These are phyloP conservation scores for Brachymystax lenok DNA, from an alignment of 2,797 vertebrate species.

Conservation along the genomic window DNA sequence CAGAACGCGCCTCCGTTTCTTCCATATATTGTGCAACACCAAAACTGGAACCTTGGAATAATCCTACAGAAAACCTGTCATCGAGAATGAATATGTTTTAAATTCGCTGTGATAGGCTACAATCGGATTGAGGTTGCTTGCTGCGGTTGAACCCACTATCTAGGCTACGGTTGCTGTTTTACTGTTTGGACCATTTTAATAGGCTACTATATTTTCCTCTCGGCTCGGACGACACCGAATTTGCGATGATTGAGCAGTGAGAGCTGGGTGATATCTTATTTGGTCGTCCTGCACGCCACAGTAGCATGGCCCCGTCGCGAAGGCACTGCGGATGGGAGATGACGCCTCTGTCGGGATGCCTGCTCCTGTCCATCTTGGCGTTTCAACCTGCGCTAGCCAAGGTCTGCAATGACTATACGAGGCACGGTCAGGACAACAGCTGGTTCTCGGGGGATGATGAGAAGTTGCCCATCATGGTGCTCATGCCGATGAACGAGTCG, in stretches of 20 bases:
- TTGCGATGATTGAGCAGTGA: constrained; percentile 73
- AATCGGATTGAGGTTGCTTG: constrained; percentile 7
- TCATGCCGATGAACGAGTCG: constrained; percentile 86
- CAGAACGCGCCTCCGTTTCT: constrained; percentile 15
- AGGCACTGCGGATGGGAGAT: constrained; percentile 76
- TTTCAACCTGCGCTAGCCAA: constrained; percentile 70
- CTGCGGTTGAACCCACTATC: no score
- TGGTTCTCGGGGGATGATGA: constrained; percentile 77
- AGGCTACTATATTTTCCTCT: constrained; percentile 34
- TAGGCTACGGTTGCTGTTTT: constrained; percentile 56
- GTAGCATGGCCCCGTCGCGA: constrained; percentile 80
- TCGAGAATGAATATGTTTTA: constrained; percentile 40
- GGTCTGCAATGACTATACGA: constrained; percentile 82
- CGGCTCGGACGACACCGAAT: constrained; percentile 57
- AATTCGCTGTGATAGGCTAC: constrained; percentile 26
- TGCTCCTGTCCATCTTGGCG: constrained; percentile 72
- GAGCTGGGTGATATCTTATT: constrained; percentile 65
- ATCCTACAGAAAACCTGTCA: constrained; percentile 40
- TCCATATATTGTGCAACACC: constrained; percentile 17
- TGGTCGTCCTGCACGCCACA: constrained; percentile 60
- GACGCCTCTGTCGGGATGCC: constrained; percentile 75
- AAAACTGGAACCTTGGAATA: constrained; percentile 65
- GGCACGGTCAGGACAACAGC: constrained; percentile 79
- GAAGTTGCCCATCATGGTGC: constrained; percentile 83
- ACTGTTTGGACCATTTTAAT: constrained; percentile 32